These are phyloP conservation scores for Gouania willdenowi DNA, from an alignment of 2,797 vertebrate species.

Conservation along the genomic window DNA sequence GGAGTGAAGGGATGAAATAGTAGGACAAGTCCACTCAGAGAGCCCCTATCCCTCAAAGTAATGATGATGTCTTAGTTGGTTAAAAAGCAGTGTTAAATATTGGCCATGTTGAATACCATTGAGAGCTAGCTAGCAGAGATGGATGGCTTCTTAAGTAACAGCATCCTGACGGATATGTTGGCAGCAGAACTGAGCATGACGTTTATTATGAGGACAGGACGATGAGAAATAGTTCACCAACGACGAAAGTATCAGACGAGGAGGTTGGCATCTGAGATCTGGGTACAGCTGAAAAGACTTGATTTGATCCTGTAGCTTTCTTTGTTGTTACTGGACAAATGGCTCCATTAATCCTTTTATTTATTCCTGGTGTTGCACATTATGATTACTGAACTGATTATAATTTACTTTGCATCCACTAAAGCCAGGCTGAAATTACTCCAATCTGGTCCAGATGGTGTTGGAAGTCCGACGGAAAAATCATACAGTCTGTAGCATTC, in stretches of 20 bases:
- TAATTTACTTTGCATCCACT: neutral
- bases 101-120: constrained; percentile 50
- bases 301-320: neutral
- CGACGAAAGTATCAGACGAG: neutral
- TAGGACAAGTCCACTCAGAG: constrained; percentile 62
- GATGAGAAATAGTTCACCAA: constrained; percentile 26
- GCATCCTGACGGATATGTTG: constrained; percentile 63
- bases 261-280: neutral
- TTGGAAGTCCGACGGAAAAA: neutral
- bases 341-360: neutral
- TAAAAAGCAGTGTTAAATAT: constrained; percentile 75
- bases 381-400: no score
- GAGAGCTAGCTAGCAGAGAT: constrained; percentile 48
- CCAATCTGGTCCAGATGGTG: neutral
- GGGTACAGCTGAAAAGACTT: neutral
- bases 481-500: neutral
- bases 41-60: constrained; percentile 73
- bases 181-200: constrained; percentile 35
- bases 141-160: constrained; percentile 76
- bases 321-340: neutral
- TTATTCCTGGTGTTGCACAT: neutral
- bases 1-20: constrained; percentile 57
- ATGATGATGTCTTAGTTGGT: constrained; percentile 78
- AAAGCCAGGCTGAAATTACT: neutral
- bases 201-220: constrained; percentile 30